These are phyloP conservation scores for Dissostichus mawsoni DNA, from an alignment of 2,113 vertebrate genomes.

Conservation along the genomic window DNA sequence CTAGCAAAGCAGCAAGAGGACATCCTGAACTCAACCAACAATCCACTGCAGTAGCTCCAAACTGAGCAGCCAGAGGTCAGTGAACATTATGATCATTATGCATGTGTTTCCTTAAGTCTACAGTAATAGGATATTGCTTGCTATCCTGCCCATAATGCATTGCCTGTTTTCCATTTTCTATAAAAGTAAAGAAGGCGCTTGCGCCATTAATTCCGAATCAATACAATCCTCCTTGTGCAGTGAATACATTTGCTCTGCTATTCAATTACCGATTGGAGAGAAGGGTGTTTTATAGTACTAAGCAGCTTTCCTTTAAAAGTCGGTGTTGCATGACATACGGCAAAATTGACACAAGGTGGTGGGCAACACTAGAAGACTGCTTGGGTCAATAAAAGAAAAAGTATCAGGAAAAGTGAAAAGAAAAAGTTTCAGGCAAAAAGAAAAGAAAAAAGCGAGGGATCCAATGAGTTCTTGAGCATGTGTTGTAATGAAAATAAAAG, in stretches of 20 bases:
- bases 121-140: neutral
- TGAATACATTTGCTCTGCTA: slow-evolving; percentile 51
- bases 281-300: slow-evolving; percentile 61
- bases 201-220: slow-evolving; percentile 50
- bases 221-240: slow-evolving; percentile 51
- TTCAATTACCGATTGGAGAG: slow-evolving; percentile 50
- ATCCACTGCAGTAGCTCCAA: slow-evolving; percentile 37
- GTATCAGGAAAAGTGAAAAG: slow-evolving; percentile 53
- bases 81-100: slow-evolving; percentile 4
- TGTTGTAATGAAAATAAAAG: slow-evolving; percentile 61
- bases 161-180: slow-evolving; percentile 36
- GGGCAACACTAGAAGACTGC: slow-evolving; percentile 47
- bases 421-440: slow-evolving; percentile 58
- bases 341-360: slow-evolving; percentile 64
- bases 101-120: neutral
- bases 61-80: slow-evolving; percentile 21
- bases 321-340: slow-evolving; percentile 65
- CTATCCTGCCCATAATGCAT: neutral
- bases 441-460: slow-evolving; percentile 44
- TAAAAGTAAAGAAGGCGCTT: slow-evolving; percentile 32
- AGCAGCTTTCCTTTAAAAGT: slow-evolving; percentile 71
- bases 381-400: slow-evolving; percentile 57
- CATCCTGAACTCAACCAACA: slow-evolving; percentile 36
- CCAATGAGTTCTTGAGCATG: slow-evolving; percentile 58
- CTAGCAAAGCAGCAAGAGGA: slow-evolving; percentile 60